Percentiles rank a stretch among this genome's conserved stretches.
These are phyloP conservation scores for Tuberolachnus salignus DNA, from an alignment of 2,888 invertebrate species.

Conservation along the genomic window DNA sequence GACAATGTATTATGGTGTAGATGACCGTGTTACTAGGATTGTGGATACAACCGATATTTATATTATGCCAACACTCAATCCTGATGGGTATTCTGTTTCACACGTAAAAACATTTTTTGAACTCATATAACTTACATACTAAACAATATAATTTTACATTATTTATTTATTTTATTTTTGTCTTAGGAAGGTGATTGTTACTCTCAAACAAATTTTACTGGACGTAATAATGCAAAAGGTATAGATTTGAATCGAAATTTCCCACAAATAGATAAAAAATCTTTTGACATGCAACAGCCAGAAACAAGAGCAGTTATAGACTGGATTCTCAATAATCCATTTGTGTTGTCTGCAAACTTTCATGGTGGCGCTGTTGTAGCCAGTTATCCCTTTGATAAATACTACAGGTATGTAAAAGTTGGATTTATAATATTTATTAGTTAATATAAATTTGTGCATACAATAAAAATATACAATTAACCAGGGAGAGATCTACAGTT, in stretches of 20 bases:
- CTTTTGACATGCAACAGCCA: constrained; percentile 73
- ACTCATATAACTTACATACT: background rate
- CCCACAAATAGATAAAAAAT: constrained; percentile 66
- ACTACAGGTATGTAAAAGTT: constrained; percentile 59
- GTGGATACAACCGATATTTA: constrained; percentile 89
- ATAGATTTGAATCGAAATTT: constrained; percentile 91
- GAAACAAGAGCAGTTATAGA: constrained; percentile 88
- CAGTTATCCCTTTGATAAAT: constrained; percentile 95
- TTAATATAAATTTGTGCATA: too few species aligned
- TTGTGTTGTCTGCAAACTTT: constrained; percentile 91
- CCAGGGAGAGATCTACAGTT: too few species aligned
- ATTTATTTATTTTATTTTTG: constrained; percentile 47
- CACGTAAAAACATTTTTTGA: constrained; percentile 66
- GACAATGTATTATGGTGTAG: constrained; percentile 75
- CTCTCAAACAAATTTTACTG: constrained; percentile 71
- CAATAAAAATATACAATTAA: background rate
- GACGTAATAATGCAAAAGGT: constrained; percentile 80
- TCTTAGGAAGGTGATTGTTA: constrained; percentile 80
- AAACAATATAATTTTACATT: background rate
- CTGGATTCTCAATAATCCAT: constrained; percentile 86
- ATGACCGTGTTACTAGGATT: constrained; percentile 74
- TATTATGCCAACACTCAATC: constrained; percentile 96
- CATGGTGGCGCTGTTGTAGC: constrained; percentile 98
- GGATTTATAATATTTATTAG: background rate
- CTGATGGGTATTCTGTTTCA: constrained; percentile 91